Conservation (phyloP, 1,140 invertebrate genomes). For the Procambarus virginalis region DNA sequence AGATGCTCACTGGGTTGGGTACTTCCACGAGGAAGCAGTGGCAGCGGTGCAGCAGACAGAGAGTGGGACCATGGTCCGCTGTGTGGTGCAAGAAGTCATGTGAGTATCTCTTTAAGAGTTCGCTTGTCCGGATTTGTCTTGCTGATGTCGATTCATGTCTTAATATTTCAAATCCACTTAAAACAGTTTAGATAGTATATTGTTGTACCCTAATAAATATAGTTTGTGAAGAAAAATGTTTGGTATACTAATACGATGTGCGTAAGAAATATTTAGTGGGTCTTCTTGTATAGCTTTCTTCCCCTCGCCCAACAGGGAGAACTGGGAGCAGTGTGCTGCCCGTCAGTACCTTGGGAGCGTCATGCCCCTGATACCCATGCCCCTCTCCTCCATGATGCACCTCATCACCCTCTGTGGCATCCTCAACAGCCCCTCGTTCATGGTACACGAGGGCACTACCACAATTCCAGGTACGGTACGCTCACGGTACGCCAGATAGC, state of each 20-base stretch:
- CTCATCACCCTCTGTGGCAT: conserved; percentile 52
- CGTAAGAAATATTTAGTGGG: no score
- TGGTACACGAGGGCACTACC: neutral
- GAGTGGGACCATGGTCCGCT: conserved; percentile 31
- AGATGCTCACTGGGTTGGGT: conserved; percentile 32
- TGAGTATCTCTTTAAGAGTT: conserved; percentile 15
- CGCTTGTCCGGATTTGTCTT: neutral
- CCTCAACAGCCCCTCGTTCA: conserved; percentile 14
- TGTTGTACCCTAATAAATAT: no score
- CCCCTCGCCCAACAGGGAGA: conserved; percentile 11
- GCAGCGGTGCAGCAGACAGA: conserved; percentile 19
- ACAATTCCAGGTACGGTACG: neutral
- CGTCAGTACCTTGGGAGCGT: conserved; percentile 35
- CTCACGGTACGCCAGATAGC: neutral
- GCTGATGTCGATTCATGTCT: neutral
- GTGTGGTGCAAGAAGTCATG: conserved; percentile 60
- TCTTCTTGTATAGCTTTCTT: no score
- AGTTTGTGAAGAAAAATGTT: no score
- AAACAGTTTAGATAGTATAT: no score
- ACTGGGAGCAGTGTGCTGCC: conserved; percentile 54
- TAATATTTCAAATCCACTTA: no score
- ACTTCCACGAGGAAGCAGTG: conserved; percentile 60
- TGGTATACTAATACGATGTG: no score
- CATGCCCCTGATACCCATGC: conserved; percentile 53
- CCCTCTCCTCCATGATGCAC: conserved; percentile 57